A percentile compares a stretch with the other conserved stretches of the same genome.
phyloP scores from a whole-genome alignment of 2,113 vertebrate genomes.

The Heterocephalus glaber region DNA sequence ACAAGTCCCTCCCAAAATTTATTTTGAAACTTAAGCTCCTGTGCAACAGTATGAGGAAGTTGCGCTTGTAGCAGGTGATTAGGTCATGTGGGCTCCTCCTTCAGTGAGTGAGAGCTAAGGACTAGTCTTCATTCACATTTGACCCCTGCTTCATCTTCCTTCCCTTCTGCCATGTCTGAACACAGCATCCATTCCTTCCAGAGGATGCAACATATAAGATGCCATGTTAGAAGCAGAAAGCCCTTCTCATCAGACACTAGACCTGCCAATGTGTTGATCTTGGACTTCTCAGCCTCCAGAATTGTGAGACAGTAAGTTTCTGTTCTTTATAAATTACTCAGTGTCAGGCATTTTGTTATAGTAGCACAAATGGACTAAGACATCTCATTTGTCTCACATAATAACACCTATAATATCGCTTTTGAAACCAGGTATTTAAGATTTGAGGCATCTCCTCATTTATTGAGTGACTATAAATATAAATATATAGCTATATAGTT shows the following conservation, averaged over 20 bases:
- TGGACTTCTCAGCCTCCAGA: not conserved
- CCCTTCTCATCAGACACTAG: not conserved
- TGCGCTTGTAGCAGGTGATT: not conserved
- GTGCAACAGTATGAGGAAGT: not conserved
- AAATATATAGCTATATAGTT: no score
- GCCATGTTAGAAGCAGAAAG: not conserved
- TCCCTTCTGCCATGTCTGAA: not conserved
- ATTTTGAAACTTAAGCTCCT: not conserved
- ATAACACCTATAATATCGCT: not conserved
- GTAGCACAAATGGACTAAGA: not conserved
- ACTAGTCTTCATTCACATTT: not conserved
- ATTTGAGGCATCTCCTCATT: conserved; percentile 28
- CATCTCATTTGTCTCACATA: not conserved
- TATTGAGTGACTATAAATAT: not conserved
- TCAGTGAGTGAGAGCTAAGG: not conserved
- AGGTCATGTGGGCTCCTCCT: not conserved
- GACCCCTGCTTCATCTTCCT: not conserved
- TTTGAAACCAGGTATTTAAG: conserved; percentile 4
- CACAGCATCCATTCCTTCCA: not conserved
- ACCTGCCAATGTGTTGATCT: not conserved
- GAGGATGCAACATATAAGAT: not conserved
- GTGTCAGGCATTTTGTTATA: not conserved
- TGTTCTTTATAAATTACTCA: not conserved
- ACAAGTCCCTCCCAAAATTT: not conserved
- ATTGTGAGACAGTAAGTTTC: not conserved